Conservation (phyloP, 2,797 vertebrate species). For the Periparus ater region DNA sequence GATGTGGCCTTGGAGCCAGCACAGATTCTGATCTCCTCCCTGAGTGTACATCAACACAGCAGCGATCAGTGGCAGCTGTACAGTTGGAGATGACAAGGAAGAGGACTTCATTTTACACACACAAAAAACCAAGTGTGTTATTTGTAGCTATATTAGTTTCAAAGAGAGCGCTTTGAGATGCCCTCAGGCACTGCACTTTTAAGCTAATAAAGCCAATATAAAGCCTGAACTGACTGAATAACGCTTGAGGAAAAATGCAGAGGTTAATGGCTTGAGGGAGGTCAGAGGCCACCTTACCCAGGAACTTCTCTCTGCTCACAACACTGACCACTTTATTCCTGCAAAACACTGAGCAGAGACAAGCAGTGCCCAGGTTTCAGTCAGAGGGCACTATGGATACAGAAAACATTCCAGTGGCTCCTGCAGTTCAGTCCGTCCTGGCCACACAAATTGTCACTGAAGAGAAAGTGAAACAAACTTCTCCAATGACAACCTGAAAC, state of each 20-base stretch:
- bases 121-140: not conserved
- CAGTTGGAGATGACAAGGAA: not conserved
- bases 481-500: not conserved
- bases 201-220: not conserved
- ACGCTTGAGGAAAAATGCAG: not conserved
- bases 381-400: not conserved
- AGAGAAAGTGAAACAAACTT: not conserved
- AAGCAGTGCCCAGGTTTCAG: not conserved
- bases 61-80: not conserved
- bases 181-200: not conserved
- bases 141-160: not conserved
- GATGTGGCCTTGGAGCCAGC: not conserved
- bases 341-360: not conserved
- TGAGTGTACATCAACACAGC: not conserved
- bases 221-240: not conserved
- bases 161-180: not conserved
- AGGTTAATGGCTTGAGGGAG: not conserved
- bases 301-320: not conserved
- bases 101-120: not conserved
- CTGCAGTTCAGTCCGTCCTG: not conserved
- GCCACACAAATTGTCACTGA: not conserved
- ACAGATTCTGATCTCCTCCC: not conserved
- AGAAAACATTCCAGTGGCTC: not conserved
- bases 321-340: not conserved
- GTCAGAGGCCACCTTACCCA: not conserved